Base-by-base conservation (phyloP, 2,113 vertebrate species). In the Tichodroma muraria region DNA sequence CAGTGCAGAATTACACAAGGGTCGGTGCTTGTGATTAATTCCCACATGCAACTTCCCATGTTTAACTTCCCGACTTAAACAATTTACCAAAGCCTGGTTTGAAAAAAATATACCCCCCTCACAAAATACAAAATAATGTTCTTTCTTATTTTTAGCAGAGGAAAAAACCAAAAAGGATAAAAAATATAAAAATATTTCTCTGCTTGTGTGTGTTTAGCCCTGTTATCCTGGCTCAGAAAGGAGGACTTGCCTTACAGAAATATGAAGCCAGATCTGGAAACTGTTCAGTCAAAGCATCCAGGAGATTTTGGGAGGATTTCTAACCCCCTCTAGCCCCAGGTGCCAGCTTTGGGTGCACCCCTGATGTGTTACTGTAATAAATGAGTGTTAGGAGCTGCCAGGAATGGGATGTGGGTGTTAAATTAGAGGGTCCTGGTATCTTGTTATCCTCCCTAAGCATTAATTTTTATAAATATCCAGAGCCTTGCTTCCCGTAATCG, bases 391-490 rank as follows among this genome's bases (percentile, higher is more conserved):
- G 0, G 61, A 84, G 75, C 82, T 45, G 85, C 61, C 7, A n/a
- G 33, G 35, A 61, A 42, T 2, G 50, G 15, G 82, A 31, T 28
- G 79, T 35, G 9, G 90, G 56, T 53, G 53, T 70, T 25, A 6
- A 86, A 75, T 89, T 30, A 61, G 68, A 73, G 68, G 52, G 64
- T 59, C 65, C 64, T 69, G 45, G 17, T 91, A 93, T 80, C 88
- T 80, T 10, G 42, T 96, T 95, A 85, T 7, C 37, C 37, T 83
- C 64, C 89, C 78, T 37, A 16, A 56, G 80, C 57, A 90, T 88
- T 90, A 82, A 91, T 96, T 92, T 44, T 77, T 88, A 94, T 37
- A 38, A 96, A 91, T 80, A 91, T 63, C 94, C 85, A 65, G 79
- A 91, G 82, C 94, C 85, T 91, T 61, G 45, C 80, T 96, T 91